Conservation (phyloP, 2,797 vertebrate genomes). For the Toxotes lorentzi region DNA sequence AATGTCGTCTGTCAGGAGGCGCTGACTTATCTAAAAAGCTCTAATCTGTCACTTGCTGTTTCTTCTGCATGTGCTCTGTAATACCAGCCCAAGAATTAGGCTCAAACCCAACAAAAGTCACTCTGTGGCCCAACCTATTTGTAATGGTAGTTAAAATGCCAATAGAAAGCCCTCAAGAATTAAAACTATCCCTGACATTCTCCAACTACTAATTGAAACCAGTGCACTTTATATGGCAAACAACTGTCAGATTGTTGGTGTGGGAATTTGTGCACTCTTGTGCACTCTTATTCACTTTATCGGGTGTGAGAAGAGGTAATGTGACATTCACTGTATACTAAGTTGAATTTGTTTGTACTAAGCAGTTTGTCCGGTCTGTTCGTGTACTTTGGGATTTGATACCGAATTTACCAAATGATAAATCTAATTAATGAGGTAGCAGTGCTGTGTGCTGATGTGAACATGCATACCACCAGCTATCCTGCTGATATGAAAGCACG, state of each 20-base stretch:
- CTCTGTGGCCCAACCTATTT: conserved; percentile 14
- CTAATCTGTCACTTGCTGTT: not conserved
- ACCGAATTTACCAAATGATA: not conserved
- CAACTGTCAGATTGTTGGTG: conserved; percentile 15
- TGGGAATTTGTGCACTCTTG: not conserved
- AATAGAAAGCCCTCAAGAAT: conserved; percentile 21
- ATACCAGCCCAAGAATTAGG: conserved; percentile 3
- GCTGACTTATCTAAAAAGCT: not conserved
- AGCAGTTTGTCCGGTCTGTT: not conserved
- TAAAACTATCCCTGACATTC: conserved; percentile 24
- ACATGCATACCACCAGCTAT: conserved; percentile 52
- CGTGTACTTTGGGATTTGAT: not conserved
- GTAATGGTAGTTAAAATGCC: conserved; percentile 22
- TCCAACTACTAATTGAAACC: conserved; percentile 33
- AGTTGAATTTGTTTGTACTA: not conserved
- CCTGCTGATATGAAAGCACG: conserved; percentile 66
- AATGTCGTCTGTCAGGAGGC: not conserved
- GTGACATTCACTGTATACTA: not conserved
- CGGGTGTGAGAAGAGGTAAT: not conserved
- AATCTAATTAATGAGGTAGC: conserved; percentile 40
- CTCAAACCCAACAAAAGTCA: conserved; percentile 15
- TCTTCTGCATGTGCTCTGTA: not conserved
- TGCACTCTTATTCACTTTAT: not conserved
- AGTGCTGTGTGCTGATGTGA: conserved; percentile 44
- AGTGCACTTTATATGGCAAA: conserved; percentile 5